Percentiles rank a stretch among this genome's conserved stretches.
These are phyloP conservation scores for Eilema depressum DNA, from an alignment of 2,888 invertebrate genomes.

Conservation along the genomic window DNA sequence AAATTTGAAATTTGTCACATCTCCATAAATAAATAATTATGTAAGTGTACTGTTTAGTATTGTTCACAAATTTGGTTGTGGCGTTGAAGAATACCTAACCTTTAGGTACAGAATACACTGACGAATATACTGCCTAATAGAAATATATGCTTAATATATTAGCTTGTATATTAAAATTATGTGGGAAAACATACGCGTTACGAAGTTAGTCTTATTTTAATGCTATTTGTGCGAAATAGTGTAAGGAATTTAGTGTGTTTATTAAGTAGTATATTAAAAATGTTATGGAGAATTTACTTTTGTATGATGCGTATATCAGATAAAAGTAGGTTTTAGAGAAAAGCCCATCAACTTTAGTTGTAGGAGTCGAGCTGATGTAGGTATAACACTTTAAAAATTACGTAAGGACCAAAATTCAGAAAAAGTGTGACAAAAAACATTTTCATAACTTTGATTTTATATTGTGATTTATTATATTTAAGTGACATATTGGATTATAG, in stretches of 20 bases:
- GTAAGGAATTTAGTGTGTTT: constrained; percentile 69
- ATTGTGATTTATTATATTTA: constrained; percentile 78
- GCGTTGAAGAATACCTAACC: constrained; percentile 35
- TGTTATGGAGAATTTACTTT: constrained; percentile 58
- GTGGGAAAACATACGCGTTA: constrained; percentile 87
- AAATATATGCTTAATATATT: constrained; percentile 62
- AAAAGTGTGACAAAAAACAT: constrained; percentile 56
- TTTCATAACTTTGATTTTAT: constrained; percentile 72
- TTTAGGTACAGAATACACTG: constrained; percentile 38
- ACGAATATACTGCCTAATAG: constrained; percentile 45
- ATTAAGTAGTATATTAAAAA: constrained; percentile 60
- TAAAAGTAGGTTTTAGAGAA: constrained; percentile 31
- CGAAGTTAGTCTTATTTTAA: constrained; percentile 80
- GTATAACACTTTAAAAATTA: constrained; percentile 48
- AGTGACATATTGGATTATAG: constrained; percentile 75
- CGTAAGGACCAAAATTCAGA: constrained; percentile 68
- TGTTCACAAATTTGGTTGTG: constrained; percentile 51
- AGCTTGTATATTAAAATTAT: constrained; percentile 79
- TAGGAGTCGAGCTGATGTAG: constrained; percentile 33
- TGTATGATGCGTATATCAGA: constrained; percentile 54
- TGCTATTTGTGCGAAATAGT: constrained; percentile 77
- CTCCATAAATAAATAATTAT: constrained; percentile 25
- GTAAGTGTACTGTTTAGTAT: constrained; percentile 26
- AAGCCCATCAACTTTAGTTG: constrained; percentile 30
- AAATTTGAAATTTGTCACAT: background rate